These are phyloP conservation scores for Mesoligia furuncula DNA, from an alignment of 2,888 invertebrate genomes.

Conservation along the genomic window DNA sequence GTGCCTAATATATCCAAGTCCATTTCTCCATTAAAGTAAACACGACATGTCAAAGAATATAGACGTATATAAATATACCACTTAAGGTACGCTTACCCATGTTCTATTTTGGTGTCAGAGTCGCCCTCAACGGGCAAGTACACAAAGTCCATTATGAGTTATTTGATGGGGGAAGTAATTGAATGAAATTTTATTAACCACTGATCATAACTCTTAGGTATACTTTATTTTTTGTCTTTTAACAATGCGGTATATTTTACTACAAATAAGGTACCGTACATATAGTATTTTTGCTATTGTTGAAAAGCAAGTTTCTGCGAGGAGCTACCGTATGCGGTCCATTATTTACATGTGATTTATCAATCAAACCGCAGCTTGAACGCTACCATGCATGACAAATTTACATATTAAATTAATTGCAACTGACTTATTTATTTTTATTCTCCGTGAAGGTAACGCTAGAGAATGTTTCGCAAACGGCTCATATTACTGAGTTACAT, in stretches of 20 bases:
- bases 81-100: constrained; percentile 36
- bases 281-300: constrained; percentile 5
- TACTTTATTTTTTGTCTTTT: constrained; percentile 23
- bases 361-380: constrained; percentile 9
- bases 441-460: constrained; percentile 16
- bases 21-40: constrained; percentile 40
- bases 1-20: constrained; percentile 37
- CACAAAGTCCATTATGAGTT: constrained; percentile 48
- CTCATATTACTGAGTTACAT: constrained; percentile 28
- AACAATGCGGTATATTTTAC: constrained; percentile 42
- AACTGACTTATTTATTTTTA: constrained; percentile 20
- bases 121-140: constrained; percentile 37
- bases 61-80: constrained; percentile 38
- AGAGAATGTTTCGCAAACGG: constrained; percentile 31
- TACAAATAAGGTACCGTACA: neutral
- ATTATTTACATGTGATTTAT: constrained; percentile 23
- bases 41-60: constrained; percentile 19
- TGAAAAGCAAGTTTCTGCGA: constrained; percentile 4
- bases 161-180: constrained; percentile 60
- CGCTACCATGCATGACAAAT: constrained; percentile 8
- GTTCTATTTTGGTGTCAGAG: constrained; percentile 49
- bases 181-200: constrained; percentile 39
- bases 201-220: constrained; percentile 27
- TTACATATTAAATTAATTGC: constrained; percentile 18
- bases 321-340: constrained; percentile 8